Percentiles rank a stretch among this genome's conserved stretches.
phyloP scores from a whole-genome alignment of 1,140 invertebrate species.

The Drosophila bifasciata region DNA sequence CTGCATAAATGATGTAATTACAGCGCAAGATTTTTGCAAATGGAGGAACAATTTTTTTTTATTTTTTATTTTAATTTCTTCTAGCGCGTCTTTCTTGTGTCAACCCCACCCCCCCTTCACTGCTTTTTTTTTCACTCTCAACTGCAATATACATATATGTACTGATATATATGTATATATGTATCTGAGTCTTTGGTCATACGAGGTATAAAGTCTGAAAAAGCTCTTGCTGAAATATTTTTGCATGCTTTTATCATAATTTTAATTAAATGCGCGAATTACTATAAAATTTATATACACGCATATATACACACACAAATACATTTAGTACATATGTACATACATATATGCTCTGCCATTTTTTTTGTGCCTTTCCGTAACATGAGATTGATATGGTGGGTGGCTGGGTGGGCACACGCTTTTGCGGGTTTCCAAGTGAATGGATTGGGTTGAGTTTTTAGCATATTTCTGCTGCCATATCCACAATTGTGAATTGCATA shows the following conservation, averaged over 20 bases:
- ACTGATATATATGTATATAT: slow-evolving; percentile 27
- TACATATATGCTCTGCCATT: slow-evolving; percentile 34
- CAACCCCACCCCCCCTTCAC: slow-evolving; percentile 26
- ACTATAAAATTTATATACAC: slow-evolving; percentile 64
- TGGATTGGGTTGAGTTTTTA: no score
- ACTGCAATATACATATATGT: slow-evolving; percentile 27
- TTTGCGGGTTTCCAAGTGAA: no score
- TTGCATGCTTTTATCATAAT: slow-evolving; percentile 78
- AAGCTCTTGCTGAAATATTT: slow-evolving; percentile 76
- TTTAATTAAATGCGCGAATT: slow-evolving; percentile 80
- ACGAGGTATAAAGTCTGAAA: slow-evolving; percentile 35
- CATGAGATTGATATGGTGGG: slow-evolving; percentile 1
- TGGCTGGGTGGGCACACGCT: neutral
- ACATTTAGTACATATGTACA: no score
- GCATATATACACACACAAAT: no score
- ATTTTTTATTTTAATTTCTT: slow-evolving; percentile 83
- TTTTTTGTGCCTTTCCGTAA: neutral
- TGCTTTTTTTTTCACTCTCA: slow-evolving; percentile 38
- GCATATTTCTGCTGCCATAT: no score
- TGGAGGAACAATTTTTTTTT: no score
- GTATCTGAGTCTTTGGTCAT: slow-evolving; percentile 23
- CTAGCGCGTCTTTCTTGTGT: slow-evolving; percentile 19
- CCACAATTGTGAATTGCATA: neutral
- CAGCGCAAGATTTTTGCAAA: slow-evolving; percentile 82
- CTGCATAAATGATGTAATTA: slow-evolving; percentile 83